phyloP scores from a whole-genome alignment of 2,113 vertebrate species.

The Galbula dea region DNA sequence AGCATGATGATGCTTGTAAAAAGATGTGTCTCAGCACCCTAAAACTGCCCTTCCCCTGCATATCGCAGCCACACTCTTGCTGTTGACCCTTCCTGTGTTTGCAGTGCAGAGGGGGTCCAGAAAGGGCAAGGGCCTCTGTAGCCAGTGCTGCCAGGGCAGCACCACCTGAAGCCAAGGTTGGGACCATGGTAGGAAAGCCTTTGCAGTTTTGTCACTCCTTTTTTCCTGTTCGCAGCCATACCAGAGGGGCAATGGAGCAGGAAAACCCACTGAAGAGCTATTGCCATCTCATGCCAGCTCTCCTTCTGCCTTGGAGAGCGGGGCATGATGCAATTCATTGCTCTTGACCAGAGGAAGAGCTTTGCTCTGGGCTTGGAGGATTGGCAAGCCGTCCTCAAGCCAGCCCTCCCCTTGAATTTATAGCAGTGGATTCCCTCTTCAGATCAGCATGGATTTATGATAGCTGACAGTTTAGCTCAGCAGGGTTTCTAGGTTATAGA shows the following conservation, averaged over 20 bases:
- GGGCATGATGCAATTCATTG: background rate
- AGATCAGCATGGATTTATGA: background rate
- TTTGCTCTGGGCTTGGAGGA: background rate
- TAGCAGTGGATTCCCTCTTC: background rate
- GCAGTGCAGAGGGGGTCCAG: rapidly evolving
- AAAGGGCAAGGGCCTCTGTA: background rate
- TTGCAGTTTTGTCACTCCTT: background rate
- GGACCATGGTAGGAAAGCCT: background rate
- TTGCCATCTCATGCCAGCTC: background rate
- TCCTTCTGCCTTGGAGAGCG: background rate
- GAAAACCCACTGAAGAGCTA: background rate
- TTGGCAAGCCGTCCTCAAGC: background rate
- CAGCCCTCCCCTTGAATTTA: background rate
- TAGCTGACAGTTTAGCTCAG: slow-evolving; percentile 1
- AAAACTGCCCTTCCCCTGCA: background rate
- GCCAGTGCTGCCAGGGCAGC: background rate
- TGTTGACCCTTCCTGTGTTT: background rate
- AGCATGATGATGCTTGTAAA: background rate
- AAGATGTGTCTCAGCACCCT: background rate
- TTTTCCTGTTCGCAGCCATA: background rate
- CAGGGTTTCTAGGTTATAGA: background rate
- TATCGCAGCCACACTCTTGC: background rate
- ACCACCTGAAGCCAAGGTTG: background rate
- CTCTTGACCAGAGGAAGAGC: background rate
- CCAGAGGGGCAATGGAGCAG: background rate